Evolutionary conservation across 2,888 invertebrate species (phyloP), one percentile per base, ranked within the genome.

Genomic region (Allacma fusca): DNA sequence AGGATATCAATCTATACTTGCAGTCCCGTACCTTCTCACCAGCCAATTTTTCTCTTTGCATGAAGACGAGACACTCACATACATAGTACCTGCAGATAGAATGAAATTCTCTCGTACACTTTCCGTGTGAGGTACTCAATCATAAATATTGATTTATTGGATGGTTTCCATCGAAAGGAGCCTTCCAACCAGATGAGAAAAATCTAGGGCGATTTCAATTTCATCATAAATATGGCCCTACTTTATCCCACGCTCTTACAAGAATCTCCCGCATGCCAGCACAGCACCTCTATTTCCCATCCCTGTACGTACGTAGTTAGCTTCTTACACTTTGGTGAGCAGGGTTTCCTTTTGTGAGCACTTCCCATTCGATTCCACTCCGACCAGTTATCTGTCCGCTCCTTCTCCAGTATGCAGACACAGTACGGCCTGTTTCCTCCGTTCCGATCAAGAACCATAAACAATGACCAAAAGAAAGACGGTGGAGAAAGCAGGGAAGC

Each of bases 131-230:
- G 59, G 65, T 67, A 74, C 74, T 74, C 67, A 74, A 74, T 74
- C 74, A 74, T 74, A 74, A 74, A 44, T 74, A 74, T 74, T 74
- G 74, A 74, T 74, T 74, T 74, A 74, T 74, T 65, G 74, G 65
- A 40, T 74, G 26, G 65, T 26, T 73, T 73, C 43, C 28, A 57
- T 73, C 21, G 74, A 65, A 74, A 65, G 62, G 40, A 74, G 65
- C 65, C 74, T 74, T 74, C 74, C 65, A 74, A 28, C 44, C 44
- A 65, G 65, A 74, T 74, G 74, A 74, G 74, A 74, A 74, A 74
- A 74, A 74, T 74, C 65, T 74, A 74, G 74, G 74, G 40, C 65
- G 74, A 74, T 74, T 74, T 74, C 74, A 74, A 74, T 65, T 74
- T 74, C 65, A 65, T 74, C 65, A 65, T 74, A 65, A 74, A 74